A percentile compares a stretch with the other conserved stretches of the same genome.
Conservation (phyloP, 2,797 vertebrate genomes). For the Pelobates cultripes region DNA sequence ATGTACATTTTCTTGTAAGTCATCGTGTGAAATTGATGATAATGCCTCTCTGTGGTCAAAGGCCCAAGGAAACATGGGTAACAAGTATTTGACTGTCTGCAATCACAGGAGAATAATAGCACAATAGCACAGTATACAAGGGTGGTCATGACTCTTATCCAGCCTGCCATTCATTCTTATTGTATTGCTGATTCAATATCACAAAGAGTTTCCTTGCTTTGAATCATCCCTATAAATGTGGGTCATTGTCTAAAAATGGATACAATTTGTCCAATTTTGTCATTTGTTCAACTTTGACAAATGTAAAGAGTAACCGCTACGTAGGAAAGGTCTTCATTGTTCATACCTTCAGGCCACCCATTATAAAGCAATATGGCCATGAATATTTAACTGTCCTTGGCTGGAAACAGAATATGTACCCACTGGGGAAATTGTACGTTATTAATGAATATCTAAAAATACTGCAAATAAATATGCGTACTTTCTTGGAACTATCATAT, state of each 20-base stretch:
- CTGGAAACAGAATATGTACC: not conserved
- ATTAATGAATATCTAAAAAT: slow-evolving; percentile 42
- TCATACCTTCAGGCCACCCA: slow-evolving; percentile 37
- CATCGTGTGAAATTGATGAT: no score
- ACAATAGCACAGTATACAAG: no score
- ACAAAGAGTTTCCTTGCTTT: not conserved
- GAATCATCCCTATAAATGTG: not conserved
- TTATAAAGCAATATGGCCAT: slow-evolving; percentile 36
- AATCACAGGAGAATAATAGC: no score
- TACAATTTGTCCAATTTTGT: not conserved
- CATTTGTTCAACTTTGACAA: slow-evolving; percentile 13
- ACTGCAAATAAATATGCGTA: not conserved
- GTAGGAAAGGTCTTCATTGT: slow-evolving; percentile 16
- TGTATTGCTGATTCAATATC: not conserved
- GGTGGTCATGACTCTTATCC: no score
- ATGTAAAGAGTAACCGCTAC: not conserved
- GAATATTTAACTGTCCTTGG: slow-evolving; percentile 46
- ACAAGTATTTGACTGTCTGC: not conserved
- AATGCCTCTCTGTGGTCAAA: not conserved
- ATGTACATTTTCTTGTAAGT: no score
- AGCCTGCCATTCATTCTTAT: not conserved
- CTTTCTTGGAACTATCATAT: no score
- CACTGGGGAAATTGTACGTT: slow-evolving; percentile 5
- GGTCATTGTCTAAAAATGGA: slow-evolving; percentile 33
- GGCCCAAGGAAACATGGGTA: not conserved